Conservation (phyloP, 2,113 vertebrate genomes). For the Tyto alba region DNA sequence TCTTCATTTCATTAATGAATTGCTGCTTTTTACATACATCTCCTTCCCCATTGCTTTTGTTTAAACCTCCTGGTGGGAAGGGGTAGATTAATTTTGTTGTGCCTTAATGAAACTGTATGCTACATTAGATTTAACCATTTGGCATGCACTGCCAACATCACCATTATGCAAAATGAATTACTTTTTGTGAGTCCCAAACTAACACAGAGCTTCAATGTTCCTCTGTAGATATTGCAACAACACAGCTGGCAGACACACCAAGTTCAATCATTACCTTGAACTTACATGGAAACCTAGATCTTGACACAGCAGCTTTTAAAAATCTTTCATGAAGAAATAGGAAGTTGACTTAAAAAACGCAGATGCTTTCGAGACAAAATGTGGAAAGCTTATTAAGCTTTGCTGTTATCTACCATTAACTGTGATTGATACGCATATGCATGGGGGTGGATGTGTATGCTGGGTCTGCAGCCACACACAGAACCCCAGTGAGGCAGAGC, state of each 20-base stretch:
- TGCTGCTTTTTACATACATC: conserved; percentile 68
- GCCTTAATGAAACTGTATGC: conserved; percentile 84
- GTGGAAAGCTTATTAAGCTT: background rate
- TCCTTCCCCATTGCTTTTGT: conserved; percentile 82
- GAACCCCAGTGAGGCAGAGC: fast-evolving
- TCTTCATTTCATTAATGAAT: conserved; percentile 82
- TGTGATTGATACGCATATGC: background rate
- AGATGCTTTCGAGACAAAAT: background rate
- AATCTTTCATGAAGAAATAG: background rate
- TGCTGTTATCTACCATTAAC: background rate
- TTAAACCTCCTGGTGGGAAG: conserved; percentile 82
- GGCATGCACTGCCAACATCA: conserved; percentile 76
- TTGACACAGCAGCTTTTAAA: background rate
- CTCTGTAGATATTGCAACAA: conserved; percentile 32
- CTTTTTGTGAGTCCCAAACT: conserved; percentile 77
- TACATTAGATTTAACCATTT: conserved; percentile 84
- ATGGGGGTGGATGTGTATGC: background rate
- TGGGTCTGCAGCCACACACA: background rate
- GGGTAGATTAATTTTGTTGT: conserved; percentile 80
- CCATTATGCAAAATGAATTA: conserved; percentile 79
- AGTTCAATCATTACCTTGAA: background rate
- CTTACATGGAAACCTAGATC: background rate
- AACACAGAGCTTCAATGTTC: conserved; percentile 53
- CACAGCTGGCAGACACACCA: background rate
- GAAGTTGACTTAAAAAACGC: background rate